Percentiles rank a stretch among this genome's conserved stretches.
Conservation (phyloP, 2,797 vertebrate genomes). For the Peromyscus eremicus region DNA sequence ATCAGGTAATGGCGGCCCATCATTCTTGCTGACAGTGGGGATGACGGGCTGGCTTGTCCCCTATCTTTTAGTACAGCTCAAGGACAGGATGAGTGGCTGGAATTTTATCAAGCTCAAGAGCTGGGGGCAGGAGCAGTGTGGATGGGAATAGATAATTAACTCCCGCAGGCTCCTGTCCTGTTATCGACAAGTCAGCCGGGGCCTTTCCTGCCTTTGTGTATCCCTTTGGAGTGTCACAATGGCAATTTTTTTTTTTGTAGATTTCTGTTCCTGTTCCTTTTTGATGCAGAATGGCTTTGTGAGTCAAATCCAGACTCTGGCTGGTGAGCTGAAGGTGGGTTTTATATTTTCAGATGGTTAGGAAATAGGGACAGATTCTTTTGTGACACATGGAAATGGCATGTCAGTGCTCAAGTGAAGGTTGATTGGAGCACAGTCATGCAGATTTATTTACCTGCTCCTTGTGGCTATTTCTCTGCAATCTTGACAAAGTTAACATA, state of each 20-base stretch:
- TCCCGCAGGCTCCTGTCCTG: conserved; percentile 28
- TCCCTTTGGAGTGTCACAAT: neutral
- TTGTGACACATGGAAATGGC: conserved; percentile 20
- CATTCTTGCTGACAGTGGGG: conserved; percentile 68
- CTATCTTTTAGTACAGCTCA: conserved; percentile 60
- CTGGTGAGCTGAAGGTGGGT: conserved; percentile 25
- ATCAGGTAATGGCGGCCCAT: conserved; percentile 73
- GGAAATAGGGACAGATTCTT: conserved; percentile 32
- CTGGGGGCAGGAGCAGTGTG: neutral
- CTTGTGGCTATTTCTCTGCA: conserved; percentile 22
- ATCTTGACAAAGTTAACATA: neutral
- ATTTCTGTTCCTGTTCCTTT: neutral
- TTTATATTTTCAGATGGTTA: conserved; percentile 56
- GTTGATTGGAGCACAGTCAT: conserved; percentile 1
- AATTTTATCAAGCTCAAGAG: conserved; percentile 67
- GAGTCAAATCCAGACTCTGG: conserved; percentile 9
- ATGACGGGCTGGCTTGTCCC: conserved; percentile 44
- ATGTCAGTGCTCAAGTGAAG: neutral
- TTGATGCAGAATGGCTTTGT: neutral
- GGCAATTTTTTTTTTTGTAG: neutral
- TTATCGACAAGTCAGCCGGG: conserved; percentile 4
- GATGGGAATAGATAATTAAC: conserved; percentile 49
- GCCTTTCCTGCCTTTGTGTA: neutral
- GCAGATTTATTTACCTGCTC: conserved; percentile 26
- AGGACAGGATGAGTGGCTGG: conserved; percentile 44